Evolutionary conservation across 2,797 vertebrate genomes (phyloP), one percentile per base, ranked within the genome.

Genomic region (Carapus acus): DNA sequence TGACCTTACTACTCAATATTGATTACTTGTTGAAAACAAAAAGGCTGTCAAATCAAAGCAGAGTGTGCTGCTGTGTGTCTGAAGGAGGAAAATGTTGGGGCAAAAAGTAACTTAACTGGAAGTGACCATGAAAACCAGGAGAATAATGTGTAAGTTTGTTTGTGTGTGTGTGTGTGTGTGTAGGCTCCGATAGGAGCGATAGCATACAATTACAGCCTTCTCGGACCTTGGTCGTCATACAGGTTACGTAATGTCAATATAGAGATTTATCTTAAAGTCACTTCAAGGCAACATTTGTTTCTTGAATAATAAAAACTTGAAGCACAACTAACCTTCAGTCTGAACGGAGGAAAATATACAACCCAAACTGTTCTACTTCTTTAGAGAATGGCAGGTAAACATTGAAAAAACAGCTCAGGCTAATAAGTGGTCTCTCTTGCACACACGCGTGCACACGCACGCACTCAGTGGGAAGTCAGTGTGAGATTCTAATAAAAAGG

Each of bases 161-260:
- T n/a, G n/a, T n/a, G n/a, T n/a, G n/a, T n/a, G n/a, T n/a, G n/a
- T 9, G 83, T 69, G 62, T 69, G 65, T 74, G 64, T 62, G 60
- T 67, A 23, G 14, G 79, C 87, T 88, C 85, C 77, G 71, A 88
- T 83, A 74, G 85, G 87, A 90, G 85, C 85, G 29, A 85, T 77
- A 83, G 74, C 36, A 43, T 58, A 73, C 67, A 74, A 85, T 85
- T 81, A 86, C 86, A 83, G 80, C 85, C 85, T 73, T 73, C 59
- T 88, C 88, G 85, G 87, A 88, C 82, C 65, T 54, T 9, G 37
- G 86, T 86, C 87, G 79, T 89, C 86, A 88, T 88, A 77, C 76
- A 83, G 86, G 87, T 79, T 79, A 73, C 49, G 74, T 79, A 82
- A 85, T 67, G 54, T 73, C 54, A 44, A 41, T 33, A 51, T 57